Evolutionary conservation across 2,888 invertebrate genomes (phyloP), one percentile per base, ranked within the genome.

Genomic region (Campopleginae sp.): DNA sequence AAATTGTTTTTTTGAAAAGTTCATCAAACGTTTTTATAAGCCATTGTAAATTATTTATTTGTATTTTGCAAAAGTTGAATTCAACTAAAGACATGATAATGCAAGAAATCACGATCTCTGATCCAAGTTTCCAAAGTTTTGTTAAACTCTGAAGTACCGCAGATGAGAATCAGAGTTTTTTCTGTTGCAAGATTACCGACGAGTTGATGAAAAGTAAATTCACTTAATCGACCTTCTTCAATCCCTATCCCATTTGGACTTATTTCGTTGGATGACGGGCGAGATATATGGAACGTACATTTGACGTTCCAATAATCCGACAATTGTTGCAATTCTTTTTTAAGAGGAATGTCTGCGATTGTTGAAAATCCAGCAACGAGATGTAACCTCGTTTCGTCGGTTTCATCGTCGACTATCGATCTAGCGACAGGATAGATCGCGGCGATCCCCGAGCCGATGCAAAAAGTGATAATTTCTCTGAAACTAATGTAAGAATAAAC

Each of bases 401-500:
- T 80, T 84, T 92, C 91, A 72, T 93, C 88, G 27, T 90, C 82
- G 42, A 92, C 75, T 71, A 93, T 91, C 23, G 90, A 86, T 87
- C 87, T 90, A 65, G 90, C 91, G 81, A 93, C 87, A 17, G 93
- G 91, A 88, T 91, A 93, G 80, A 92, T 84, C 66, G 90, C 91
- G 17, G 93, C 91, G 81, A 93, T 91, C 33, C 93, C 93, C 80
- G 92, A 92, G 54, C 93, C 93, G 66, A 93, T 92, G 82, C 91
- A 89, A 48, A 93, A 90, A 89, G 92, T 92, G 44, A 93, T 51
- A 58, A 93, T 89, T 44, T 90, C 82, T 78, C 87, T 89, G 84
- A 89, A 93, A 88, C 93, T 93, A 65, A 84, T 85, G 82, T 31
- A n/a, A 1, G 48, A 48, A 70, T 27, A 10, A 70, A 70, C 42